Conservation (phyloP, 2,888 invertebrate species). For the Hydraecia micacea region DNA sequence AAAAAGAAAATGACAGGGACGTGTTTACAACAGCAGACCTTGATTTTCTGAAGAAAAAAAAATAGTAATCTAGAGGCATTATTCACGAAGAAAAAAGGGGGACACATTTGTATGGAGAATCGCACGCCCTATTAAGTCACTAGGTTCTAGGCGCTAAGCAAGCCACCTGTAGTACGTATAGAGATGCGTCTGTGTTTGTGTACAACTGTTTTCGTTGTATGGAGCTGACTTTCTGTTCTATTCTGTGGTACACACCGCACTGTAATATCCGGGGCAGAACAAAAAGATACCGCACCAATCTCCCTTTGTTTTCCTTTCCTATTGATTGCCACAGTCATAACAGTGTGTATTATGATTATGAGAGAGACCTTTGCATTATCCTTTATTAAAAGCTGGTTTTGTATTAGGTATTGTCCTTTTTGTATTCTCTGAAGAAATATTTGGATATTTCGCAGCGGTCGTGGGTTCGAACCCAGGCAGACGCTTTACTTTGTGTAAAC, state of each 20-base stretch:
- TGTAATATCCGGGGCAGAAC: constrained; percentile 71
- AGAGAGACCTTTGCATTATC: constrained; percentile 27
- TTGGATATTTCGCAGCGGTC: background rate
- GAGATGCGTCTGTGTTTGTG: background rate
- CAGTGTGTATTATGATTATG: constrained; percentile 51
- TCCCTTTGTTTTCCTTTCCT: constrained; percentile 69
- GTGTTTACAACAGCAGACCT: no score
- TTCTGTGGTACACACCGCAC: constrained; percentile 16
- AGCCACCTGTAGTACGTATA: no score
- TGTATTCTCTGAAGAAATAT: background rate
- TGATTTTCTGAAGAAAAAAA: no score
- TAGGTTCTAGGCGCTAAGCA: no score
- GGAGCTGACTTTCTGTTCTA: background rate
- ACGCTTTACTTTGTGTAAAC: background rate
- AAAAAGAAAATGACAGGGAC: no score
- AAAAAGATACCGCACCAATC: constrained; percentile 68
- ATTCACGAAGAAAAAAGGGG: no score
- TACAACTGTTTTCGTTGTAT: background rate
- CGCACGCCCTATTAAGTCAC: no score
- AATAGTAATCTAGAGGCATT: no score
- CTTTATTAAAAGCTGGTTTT: background rate
- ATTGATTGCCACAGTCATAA: constrained; percentile 68
- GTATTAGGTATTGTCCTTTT: background rate
- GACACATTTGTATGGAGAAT: no score
- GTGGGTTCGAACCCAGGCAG: background rate